Percentiles rank a stretch among this genome's conserved stretches.
These are phyloP conservation scores for Chelonoidis abingdonii DNA, from an alignment of 2,113 vertebrate species.

Conservation along the genomic window DNA sequence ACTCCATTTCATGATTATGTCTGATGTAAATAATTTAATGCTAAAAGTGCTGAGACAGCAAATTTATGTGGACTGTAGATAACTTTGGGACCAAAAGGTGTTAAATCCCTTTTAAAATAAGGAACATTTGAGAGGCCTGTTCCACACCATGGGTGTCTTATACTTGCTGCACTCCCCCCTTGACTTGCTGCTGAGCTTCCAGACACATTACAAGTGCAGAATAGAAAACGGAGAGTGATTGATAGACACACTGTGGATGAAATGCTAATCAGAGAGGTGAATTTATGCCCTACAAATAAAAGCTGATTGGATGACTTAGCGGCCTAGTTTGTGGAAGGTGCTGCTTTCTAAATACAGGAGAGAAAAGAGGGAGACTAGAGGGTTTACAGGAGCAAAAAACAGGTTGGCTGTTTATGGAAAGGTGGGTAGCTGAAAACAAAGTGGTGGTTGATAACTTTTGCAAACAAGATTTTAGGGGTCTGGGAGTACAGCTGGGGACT, in stretches of 20 bases:
- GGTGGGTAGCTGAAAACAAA: slow-evolving; percentile 21
- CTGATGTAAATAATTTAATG: background rate
- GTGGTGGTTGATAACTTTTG: slow-evolving; percentile 1
- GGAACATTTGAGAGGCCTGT: background rate
- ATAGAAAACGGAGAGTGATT: background rate
- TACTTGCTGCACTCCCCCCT: background rate
- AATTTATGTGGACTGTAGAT: background rate
- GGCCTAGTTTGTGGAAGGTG: background rate
- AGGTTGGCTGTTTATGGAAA: background rate
- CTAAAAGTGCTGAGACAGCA: background rate
- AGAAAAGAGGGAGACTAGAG: background rate
- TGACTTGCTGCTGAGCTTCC: background rate
- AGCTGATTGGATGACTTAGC: background rate
- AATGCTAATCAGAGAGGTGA: background rate
- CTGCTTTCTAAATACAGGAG: slow-evolving; percentile 14
- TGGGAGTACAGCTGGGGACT: background rate
- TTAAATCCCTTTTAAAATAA: background rate
- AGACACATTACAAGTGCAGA: background rate
- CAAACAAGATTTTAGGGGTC: background rate
- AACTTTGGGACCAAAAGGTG: background rate
- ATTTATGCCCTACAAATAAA: background rate
- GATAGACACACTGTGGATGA: fast-evolving
- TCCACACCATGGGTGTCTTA: background rate
- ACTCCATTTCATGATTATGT: background rate
- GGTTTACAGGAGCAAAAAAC: background rate